Evolutionary conservation across 2,113 vertebrate species (phyloP).

Genomic region (Tonatia bakeri): DNA sequence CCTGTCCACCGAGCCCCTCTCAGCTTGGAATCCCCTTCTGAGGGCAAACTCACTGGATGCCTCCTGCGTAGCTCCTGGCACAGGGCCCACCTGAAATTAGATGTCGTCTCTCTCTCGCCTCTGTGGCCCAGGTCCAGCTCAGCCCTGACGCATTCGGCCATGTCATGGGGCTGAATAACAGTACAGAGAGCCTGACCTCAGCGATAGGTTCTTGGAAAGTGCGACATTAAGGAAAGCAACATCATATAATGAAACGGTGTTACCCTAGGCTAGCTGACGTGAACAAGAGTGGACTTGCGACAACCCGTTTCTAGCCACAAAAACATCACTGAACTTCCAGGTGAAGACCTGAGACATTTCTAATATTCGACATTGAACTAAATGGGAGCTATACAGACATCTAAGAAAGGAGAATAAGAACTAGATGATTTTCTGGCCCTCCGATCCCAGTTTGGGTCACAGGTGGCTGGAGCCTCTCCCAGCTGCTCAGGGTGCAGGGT

Average conservation of each 20-base stretch:
- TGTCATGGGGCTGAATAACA: fast-evolving
- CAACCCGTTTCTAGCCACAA: neutral
- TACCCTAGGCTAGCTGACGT: neutral
- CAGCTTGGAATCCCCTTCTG: too few species aligned
- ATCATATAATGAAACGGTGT: neutral
- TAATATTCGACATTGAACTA: neutral
- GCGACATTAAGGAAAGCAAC: neutral
- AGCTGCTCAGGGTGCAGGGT: neutral
- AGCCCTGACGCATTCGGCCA: fast-evolving
- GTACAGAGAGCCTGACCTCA: too few species aligned
- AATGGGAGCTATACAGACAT: neutral
- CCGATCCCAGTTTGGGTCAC: neutral
- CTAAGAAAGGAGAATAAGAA: neutral
- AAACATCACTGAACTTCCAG: neutral
- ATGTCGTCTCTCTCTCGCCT: neutral
- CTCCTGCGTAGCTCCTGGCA: neutral
- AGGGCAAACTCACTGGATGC: neutral
- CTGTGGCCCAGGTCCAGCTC: neutral
- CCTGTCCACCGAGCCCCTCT: neutral
- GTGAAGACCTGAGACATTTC: neutral
- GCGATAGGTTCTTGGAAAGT: neutral
- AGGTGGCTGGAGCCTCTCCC: neutral
- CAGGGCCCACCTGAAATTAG: neutral
- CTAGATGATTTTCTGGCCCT: neutral
- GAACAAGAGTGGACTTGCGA: neutral